A percentile compares a stretch with the other conserved stretches of the same genome.
Evolutionary conservation across 2,797 vertebrate genomes (phyloP).

Genomic region (Acridotheres tristis): DNA sequence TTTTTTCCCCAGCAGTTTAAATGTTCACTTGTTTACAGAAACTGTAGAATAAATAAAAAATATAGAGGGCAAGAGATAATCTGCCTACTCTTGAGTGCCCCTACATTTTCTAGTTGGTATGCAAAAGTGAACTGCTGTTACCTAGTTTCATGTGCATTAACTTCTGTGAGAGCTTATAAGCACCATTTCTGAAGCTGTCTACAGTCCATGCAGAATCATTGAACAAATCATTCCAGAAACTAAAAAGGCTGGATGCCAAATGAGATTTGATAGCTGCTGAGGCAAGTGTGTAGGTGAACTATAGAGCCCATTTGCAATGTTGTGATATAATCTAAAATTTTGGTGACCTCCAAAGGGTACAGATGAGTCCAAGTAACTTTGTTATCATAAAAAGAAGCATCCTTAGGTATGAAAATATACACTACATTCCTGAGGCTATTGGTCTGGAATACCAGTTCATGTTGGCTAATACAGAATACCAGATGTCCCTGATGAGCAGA

Average conservation of each 20-base stretch:
- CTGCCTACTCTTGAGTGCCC: neutral
- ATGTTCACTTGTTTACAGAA: neutral
- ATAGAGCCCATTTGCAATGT: neutral
- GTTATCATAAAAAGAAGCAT: neutral
- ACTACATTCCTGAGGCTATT: neutral
- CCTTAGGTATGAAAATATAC: neutral
- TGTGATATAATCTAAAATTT: neutral
- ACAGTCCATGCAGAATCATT: neutral
- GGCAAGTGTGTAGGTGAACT: neutral
- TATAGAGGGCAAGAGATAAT: neutral
- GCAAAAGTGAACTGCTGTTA: neutral
- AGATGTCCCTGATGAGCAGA: conserved; percentile 45
- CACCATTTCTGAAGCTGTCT: neutral
- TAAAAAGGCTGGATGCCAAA: neutral
- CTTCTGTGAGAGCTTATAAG: neutral
- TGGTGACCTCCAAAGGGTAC: neutral
- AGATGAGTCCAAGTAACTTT: neutral
- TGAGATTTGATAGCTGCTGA: neutral
- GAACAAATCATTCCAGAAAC: neutral
- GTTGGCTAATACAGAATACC: conserved; percentile 18
- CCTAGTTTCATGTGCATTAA: accelerated
- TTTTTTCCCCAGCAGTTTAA: neutral
- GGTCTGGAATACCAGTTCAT: neutral
- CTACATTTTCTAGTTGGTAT: neutral
- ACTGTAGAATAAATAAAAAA: neutral